Evolutionary conservation across 2,113 vertebrate species (phyloP).

Genomic region (Clarias gariepinus): DNA sequence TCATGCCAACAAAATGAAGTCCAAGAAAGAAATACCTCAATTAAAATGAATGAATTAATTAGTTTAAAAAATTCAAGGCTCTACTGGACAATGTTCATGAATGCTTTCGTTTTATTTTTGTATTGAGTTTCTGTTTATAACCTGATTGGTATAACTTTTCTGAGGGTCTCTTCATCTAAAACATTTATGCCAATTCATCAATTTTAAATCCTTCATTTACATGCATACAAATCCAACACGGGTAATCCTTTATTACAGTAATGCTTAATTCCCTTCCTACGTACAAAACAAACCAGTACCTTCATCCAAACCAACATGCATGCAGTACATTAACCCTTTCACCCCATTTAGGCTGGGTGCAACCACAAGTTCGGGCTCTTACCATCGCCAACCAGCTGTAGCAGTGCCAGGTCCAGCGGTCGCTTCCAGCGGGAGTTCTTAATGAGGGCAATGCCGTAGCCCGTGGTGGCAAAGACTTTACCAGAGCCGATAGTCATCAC

Average conservation of each 20-base stretch:
- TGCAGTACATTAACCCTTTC: background rate
- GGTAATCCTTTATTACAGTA: conserved; percentile 57
- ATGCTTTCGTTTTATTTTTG: background rate
- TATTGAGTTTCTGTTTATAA: background rate
- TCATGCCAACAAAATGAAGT: background rate
- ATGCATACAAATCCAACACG: conserved; percentile 9
- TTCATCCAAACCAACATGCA: background rate
- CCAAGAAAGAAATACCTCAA: background rate
- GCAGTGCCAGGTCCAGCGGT: conserved; percentile 86
- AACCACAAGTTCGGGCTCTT: conserved; percentile 50
- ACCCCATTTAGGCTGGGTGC: background rate
- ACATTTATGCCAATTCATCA: background rate
- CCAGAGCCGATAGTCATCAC: conserved; percentile 93
- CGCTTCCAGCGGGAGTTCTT: conserved; percentile 93
- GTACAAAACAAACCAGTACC: background rate
- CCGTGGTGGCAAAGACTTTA: conserved; percentile 92
- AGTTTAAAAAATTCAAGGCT: background rate
- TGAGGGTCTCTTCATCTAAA: background rate
- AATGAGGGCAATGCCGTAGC: conserved; percentile 91
- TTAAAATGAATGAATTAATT: too few species aligned
- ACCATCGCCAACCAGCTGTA: conserved; percentile 95
- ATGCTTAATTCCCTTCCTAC: background rate
- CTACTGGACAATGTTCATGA: background rate
- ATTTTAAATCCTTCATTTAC: background rate
- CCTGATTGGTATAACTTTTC: background rate